Evolutionary conservation across 1,140 invertebrate genomes (phyloP).

Genomic region (Glossosoma conforme): DNA sequence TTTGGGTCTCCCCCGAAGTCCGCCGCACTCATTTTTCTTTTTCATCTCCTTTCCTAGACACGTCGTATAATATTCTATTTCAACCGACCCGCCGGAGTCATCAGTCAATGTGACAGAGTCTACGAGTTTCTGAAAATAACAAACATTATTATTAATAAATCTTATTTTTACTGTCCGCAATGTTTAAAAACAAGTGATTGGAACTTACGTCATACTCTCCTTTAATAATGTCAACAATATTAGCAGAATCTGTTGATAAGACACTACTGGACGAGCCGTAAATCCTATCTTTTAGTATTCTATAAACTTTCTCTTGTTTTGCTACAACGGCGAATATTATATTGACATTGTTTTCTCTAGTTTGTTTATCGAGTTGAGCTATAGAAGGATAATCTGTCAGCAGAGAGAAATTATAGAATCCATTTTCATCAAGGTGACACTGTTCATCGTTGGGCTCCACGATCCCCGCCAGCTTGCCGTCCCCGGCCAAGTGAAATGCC

Average conservation of each 20-base stretch:
- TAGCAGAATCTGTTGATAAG: conserved; percentile 62
- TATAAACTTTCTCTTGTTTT: conserved; percentile 60
- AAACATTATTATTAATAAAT: conserved; percentile 5
- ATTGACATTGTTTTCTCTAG: conserved; percentile 73
- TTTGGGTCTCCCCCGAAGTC: conserved; percentile 53
- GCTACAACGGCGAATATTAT: conserved; percentile 80
- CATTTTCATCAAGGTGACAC: conserved; percentile 67
- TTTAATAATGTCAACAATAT: conserved; percentile 68
- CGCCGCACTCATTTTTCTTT: conserved; percentile 51
- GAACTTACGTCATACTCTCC: conserved; percentile 63
- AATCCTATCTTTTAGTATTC: conserved; percentile 55
- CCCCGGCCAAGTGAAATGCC: conserved; percentile 59
- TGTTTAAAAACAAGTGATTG: neutral
- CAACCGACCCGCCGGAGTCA: conserved; percentile 52
- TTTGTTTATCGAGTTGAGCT: conserved; percentile 57
- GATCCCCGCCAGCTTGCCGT: conserved; percentile 74
- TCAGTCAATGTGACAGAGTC: conserved; percentile 53
- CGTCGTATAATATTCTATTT: conserved; percentile 57
- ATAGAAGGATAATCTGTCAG: conserved; percentile 65
- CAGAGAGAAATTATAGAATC: conserved; percentile 62
- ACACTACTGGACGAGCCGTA: conserved; percentile 59
- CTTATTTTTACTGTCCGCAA: neutral
- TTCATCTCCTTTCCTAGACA: conserved; percentile 47
- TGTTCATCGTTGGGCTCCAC: conserved; percentile 78
- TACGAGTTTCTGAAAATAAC: conserved; percentile 38